Evolutionary conservation across 30 jellyfish, hydroid and myxozoan species (phyloP), one percentile per base, ranked within the genome.

Genomic region (Pseudorhiza aurosa): DNA sequence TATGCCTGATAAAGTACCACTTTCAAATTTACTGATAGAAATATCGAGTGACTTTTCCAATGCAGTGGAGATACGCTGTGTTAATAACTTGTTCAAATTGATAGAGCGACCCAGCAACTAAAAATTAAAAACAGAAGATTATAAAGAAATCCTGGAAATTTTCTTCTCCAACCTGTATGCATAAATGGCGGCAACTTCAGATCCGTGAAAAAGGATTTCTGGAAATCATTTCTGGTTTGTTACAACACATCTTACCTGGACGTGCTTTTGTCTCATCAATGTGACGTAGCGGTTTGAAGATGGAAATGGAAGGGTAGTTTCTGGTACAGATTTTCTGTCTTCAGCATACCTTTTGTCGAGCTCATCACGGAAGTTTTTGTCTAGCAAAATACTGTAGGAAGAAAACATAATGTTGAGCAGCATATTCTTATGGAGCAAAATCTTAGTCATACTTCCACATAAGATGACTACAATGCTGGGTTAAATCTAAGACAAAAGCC

Each of bases 51-150:
- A 88, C 64, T 89, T 95, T 53, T 73, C 68, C 74, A 95, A 59
- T 1, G 97, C 88, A 28, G 80, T 50, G 1, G 97, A 84, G 45
- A 95, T 70, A 25, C 99, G 76, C 72, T 95, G 99, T 10, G 96
- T 83, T 19, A 95, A 85, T 19, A 95, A 32, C 44, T 88, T 88
- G 83, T 88, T 78, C 63, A 95, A 58, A 67, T 95, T 93, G 18
- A 95, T 96, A 12, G 97, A 88, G 29, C 99, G 91, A 2, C 99
- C 99, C 49, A 95, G 97, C 39, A 95, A 75, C 99, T 94, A 36
- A 27, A 81, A 22, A 58, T 25, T 36, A 25, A 64, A 1, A 9
- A 10, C n/a, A 22, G 37, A 19, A 1, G 45, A 26, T 7, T 12
- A 8, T 53, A 51, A 53, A 73, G 10, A 8, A 57, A 57, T 15